Evolutionary conservation across 2,113 vertebrate genomes (phyloP).

Genomic region (Tachysurus vachellii): DNA sequence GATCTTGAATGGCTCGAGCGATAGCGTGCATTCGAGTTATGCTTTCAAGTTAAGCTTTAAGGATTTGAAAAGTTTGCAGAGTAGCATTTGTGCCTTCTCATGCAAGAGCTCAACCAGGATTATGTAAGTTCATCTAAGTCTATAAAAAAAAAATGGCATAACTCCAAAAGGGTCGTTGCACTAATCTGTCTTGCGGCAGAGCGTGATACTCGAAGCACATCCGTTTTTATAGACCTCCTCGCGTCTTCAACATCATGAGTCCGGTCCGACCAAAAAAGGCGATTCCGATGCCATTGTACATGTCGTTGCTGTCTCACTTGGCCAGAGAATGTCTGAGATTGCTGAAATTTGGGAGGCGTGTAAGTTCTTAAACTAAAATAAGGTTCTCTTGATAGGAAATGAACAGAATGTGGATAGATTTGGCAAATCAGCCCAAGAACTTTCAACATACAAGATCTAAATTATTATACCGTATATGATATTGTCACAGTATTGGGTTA

Average conservation of each 20-base stretch:
- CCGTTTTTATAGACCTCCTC: background rate
- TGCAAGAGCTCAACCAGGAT: conserved; percentile 24
- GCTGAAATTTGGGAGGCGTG: background rate
- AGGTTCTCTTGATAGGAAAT: background rate
- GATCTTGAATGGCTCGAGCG: background rate
- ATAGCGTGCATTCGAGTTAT: background rate
- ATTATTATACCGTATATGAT: background rate
- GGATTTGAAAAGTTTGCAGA: conserved; percentile 21
- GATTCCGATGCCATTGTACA: background rate
- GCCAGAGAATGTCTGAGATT: background rate
- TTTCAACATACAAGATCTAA: background rate
- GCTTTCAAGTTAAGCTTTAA: conserved; percentile 35
- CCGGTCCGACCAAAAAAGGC: background rate
- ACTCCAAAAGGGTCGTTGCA: background rate
- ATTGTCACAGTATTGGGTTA: too few relatives aligned
- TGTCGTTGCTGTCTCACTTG: background rate
- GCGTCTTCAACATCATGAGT: background rate
- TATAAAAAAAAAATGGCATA: conserved; percentile 1
- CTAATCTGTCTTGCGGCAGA: background rate
- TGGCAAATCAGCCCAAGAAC: background rate
- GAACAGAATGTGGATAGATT: background rate
- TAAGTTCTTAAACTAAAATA: background rate
- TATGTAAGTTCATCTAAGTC: conserved; percentile 16
- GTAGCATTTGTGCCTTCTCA: conserved; percentile 9
- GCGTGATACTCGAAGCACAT: background rate